Conservation (phyloP, 1,140 invertebrate species). For the Steinernema feltiae region DNA sequence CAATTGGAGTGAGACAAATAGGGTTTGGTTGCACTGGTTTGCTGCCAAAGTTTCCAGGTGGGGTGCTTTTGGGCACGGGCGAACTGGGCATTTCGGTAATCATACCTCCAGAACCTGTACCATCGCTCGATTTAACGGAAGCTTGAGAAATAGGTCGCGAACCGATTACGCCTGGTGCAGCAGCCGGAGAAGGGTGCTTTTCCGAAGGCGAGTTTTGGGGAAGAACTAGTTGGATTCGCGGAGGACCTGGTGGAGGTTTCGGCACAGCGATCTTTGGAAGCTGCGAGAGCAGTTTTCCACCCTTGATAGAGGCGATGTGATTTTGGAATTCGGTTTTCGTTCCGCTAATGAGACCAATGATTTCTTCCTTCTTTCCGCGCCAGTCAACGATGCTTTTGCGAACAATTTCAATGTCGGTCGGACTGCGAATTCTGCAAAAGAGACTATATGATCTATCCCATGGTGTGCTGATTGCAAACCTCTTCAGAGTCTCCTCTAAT, state of each 20-base stretch:
- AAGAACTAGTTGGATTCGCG: not conserved
- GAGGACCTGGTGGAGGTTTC: not conserved
- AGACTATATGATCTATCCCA: not conserved
- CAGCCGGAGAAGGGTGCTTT: not conserved
- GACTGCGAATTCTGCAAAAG: not conserved
- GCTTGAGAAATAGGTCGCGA: slow-evolving; percentile 1
- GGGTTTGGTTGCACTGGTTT: not conserved
- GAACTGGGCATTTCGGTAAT: not conserved
- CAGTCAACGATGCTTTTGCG: not conserved
- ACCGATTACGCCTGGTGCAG: not conserved
- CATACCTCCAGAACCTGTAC: not conserved
- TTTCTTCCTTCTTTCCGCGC: not conserved
- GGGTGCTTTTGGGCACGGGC: not conserved
- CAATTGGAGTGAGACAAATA: not conserved
- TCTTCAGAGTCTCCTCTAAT: not conserved
- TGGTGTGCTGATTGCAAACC: not conserved
- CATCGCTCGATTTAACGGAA: not conserved
- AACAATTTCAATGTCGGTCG: not conserved
- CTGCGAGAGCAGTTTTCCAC: not conserved
- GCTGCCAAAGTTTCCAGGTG: not conserved
- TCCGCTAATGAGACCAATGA: not conserved
- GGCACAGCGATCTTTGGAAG: not conserved
- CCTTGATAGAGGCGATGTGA: not conserved
- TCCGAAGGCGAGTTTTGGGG: not conserved
- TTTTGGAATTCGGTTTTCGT: not conserved